A percentile compares a stretch with the other conserved stretches of the same genome.
These are phyloP conservation scores for Meloidogyne floridensis DNA, from an alignment of 1,140 invertebrate species.

Conservation along the genomic window DNA sequence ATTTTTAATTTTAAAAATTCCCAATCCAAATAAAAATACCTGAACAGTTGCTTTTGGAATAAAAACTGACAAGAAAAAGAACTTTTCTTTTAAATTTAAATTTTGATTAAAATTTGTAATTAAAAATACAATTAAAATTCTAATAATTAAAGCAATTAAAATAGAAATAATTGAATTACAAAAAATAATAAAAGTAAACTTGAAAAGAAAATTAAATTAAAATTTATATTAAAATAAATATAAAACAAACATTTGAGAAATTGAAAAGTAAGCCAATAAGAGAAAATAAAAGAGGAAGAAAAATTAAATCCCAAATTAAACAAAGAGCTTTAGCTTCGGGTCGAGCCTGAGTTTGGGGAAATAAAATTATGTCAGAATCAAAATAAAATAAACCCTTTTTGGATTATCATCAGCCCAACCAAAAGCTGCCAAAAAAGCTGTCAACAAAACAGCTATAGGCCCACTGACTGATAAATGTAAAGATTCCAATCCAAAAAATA, in stretches of 20 bases:
- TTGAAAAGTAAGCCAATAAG: slow-evolving; percentile 51
- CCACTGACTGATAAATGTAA: slow-evolving; percentile 33
- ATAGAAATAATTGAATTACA: slow-evolving; percentile 43
- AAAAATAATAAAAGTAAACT: slow-evolving; percentile 43
- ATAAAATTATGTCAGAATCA: slow-evolving; percentile 8
- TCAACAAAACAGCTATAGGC: slow-evolving; percentile 73
- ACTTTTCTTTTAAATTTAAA: slow-evolving; percentile 38
- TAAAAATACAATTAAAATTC: slow-evolving; percentile 42
- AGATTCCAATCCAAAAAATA: slow-evolving; percentile 38
- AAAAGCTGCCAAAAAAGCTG: slow-evolving; percentile 71
- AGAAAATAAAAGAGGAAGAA: slow-evolving; percentile 52
- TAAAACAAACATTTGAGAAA: slow-evolving; percentile 31
- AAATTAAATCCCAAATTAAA: slow-evolving; percentile 50
- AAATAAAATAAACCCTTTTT: slow-evolving; percentile 72
- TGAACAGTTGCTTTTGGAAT: slow-evolving; percentile 56
- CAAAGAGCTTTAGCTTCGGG: slow-evolving; percentile 39
- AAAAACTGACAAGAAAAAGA: slow-evolving; percentile 45
- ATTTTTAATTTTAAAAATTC: background rate
- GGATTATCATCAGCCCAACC: slow-evolving; percentile 81
- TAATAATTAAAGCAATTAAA: slow-evolving; percentile 39
- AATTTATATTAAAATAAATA: slow-evolving; percentile 24
- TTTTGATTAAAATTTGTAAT: slow-evolving; percentile 32
- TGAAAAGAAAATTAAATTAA: slow-evolving; percentile 5
- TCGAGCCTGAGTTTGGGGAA: slow-evolving; percentile 41
- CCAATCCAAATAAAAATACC: slow-evolving; percentile 21